Evolutionary conservation across 2,888 invertebrate genomes (phyloP).

Genomic region (Drosophila paranaensis): DNA sequence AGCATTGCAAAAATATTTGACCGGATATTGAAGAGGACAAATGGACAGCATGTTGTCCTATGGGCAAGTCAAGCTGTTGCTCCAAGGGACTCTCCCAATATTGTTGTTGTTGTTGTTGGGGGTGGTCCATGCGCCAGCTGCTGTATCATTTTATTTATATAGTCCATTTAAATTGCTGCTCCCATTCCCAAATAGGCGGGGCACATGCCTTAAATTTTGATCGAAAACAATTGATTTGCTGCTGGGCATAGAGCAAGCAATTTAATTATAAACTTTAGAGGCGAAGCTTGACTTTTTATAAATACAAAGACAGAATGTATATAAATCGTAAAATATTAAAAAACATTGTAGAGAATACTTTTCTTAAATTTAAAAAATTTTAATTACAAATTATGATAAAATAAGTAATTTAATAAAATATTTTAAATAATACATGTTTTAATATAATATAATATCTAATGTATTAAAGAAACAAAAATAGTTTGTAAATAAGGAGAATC

Average conservation of each 20-base stretch:
- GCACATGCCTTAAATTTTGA: conserved; percentile 7
- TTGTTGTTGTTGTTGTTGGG: neutral
- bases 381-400: no score
- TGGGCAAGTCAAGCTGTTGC: conserved; percentile 32
- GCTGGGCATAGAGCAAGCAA: neutral
- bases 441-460: no score
- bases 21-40: conserved; percentile 23
- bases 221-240: conserved; percentile 5
- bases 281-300: neutral
- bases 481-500: no score
- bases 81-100: neutral
- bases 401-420: no score
- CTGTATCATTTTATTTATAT: conserved; percentile 11
- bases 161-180: conserved; percentile 7
- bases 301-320: no score
- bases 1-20: conserved; percentile 26
- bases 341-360: no score
- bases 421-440: no score
- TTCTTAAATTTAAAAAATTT: no score
- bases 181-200: neutral
- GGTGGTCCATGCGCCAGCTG: conserved; percentile 14
- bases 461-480: no score
- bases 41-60: conserved; percentile 8
- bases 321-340: no score
- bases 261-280: neutral